Base-by-base conservation (phyloP, 2,113 vertebrate species). In the Carlito syrichta region DNA sequence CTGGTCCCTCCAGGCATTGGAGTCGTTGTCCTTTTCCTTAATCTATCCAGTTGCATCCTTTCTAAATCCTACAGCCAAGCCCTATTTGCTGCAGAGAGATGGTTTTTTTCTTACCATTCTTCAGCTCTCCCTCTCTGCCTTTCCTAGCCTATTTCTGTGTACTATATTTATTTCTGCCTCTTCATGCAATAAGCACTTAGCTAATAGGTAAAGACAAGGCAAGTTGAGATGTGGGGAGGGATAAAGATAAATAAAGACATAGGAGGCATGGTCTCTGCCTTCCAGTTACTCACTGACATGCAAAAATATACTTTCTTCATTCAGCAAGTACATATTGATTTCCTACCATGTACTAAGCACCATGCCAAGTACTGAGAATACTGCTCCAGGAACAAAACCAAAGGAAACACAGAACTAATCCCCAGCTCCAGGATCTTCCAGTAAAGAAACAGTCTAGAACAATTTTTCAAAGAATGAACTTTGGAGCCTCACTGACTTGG, bases 141-240 rank as follows among this genome's bases (percentile, higher is more conserved):
- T 63, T 62, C 20, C 27, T 83, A 40, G 16, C 22, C 35, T 48
- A 13, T 38, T 71, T 40, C 82, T 68, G 16, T 14, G 1, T 35
- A 66, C 81, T 27, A 7, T 8, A 6, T 17, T 66, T 56, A 43
- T 48, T 81, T 68, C 40, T 93, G 62, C 8, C 7, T 84, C 77
- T 86, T 77, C 12, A 20, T 56, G 68, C 50, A 54, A 22, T 17
- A 56, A 82, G 14, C 38, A 62, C 60, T n/a, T 43, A 40, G 50
- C 32, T 40, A 60, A 86, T 38, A n/a, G 52, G 7, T 50, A 9
- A 0, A 30, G 35, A 22, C 22, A 78, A 93, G 43, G 22, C 13
- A 17, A n/a, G 6, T 14, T 48, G 43, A 78, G 48, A 22, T 3
- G 3, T 2, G 2, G 3, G 12, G 0, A 9, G 10, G 6, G 14